A percentile compares a stretch with the other conserved stretches of the same genome.
phyloP scores from a whole-genome alignment of 2,113 vertebrate genomes.

The Cacatua alba region DNA sequence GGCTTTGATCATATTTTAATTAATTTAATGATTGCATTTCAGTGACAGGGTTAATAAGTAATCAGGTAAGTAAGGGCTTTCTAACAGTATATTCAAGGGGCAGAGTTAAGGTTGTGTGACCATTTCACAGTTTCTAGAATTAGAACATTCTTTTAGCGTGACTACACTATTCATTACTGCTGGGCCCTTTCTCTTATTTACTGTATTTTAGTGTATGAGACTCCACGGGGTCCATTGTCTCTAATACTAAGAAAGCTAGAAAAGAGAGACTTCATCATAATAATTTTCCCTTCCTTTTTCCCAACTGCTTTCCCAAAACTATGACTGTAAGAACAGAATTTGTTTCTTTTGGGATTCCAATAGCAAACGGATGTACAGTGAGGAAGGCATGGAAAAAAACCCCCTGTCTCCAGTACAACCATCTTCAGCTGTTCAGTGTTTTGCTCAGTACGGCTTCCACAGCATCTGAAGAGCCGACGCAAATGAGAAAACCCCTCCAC shows the following conservation, averaged over 20 bases:
- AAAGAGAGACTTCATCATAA: not conserved
- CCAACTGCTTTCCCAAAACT: not conserved
- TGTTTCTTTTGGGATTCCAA: slow-evolving; percentile 38
- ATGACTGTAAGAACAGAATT: not conserved
- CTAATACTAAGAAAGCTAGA: not conserved
- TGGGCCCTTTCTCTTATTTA: not conserved
- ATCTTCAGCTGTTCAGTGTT: slow-evolving; percentile 28
- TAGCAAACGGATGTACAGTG: not conserved
- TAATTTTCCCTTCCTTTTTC: not conserved
- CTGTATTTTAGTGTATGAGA: not conserved
- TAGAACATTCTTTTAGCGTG: not conserved
- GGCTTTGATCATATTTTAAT: not conserved
- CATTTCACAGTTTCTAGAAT: not conserved
- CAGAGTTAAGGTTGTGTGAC: not conserved
- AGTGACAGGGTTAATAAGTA: not conserved
- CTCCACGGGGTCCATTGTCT: not conserved
- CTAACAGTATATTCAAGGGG: not conserved
- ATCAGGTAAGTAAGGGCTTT: not conserved
- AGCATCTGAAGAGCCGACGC: slow-evolving; percentile 3
- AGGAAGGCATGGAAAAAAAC: not conserved
- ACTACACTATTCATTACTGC: not conserved
- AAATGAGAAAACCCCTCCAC: slow-evolving; percentile 26
- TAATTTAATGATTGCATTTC: not conserved
- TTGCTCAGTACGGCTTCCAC: not conserved
- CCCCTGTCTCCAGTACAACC: not conserved